phyloP scores from a whole-genome alignment of 53 echinoderm and acorn worm species.

The Pentamera pediparva region DNA sequence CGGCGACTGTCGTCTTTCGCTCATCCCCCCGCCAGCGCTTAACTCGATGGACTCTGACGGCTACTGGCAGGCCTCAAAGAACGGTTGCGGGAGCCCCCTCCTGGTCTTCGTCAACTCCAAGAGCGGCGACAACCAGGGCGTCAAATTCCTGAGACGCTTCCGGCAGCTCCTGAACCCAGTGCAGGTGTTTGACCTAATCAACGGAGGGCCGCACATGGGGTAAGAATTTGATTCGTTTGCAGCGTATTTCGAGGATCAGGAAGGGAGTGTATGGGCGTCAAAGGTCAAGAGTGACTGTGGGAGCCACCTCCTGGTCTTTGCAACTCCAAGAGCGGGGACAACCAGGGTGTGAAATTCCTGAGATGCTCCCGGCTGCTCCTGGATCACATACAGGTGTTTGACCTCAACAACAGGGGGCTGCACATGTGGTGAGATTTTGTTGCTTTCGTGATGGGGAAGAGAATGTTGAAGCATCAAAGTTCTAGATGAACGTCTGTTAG shows the following conservation, averaged over 20 bases:
- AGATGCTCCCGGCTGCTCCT: slow-evolving; percentile 91
- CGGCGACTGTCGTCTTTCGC: slow-evolving; percentile 86
- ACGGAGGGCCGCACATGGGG: slow-evolving; percentile 94
- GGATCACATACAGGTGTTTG: slow-evolving; percentile 96
- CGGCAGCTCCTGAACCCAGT: slow-evolving; percentile 95
- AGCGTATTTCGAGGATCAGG: background rate
- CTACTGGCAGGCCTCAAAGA: slow-evolving; percentile 93
- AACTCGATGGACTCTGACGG: slow-evolving; percentile 94
- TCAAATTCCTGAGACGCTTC: slow-evolving; percentile 91
- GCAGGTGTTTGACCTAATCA: slow-evolving; percentile 98
- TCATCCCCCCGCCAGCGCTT: slow-evolving; percentile 90
- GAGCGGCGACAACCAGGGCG: slow-evolving; percentile 98
- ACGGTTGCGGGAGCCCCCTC: slow-evolving; percentile 92
- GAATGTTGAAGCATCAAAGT: too few species aligned
- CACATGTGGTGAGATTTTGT: too few species aligned
- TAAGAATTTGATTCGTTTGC: slow-evolving; percentile 41
- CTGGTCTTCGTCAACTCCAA: slow-evolving; percentile 98
- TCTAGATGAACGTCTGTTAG: slow-evolving; percentile 73
- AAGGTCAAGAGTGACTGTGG: slow-evolving; percentile 79
- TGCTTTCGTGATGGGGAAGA: too few species aligned
- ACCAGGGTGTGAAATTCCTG: slow-evolving; percentile 90
- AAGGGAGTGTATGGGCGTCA: background rate
- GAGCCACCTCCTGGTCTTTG: slow-evolving; percentile 93
- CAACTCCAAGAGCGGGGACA: slow-evolving; percentile 98
- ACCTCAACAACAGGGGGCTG: slow-evolving; percentile 93